Base-by-base conservation (phyloP, 2,113 vertebrate species). In the Brachyhypopomus occidentalis region DNA sequence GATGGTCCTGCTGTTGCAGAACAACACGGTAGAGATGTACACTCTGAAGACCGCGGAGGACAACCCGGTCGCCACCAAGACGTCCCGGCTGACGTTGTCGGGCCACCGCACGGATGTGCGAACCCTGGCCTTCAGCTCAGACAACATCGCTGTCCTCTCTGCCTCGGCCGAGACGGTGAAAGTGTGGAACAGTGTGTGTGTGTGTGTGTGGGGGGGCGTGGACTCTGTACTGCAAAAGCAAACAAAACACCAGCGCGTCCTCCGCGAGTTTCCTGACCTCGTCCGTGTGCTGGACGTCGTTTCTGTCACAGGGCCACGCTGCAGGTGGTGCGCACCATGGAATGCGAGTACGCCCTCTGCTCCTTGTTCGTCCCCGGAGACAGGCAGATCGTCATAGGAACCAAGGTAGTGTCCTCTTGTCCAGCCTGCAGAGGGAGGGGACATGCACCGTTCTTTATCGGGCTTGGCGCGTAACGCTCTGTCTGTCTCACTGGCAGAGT, bases 261-360 rank as follows among this genome's bases (percentile, higher is more conserved):
- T 45, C 41, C 1, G 41, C 5, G 9, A 45, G 6, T 45, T 45
- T 45, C 9, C 9, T 6, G 41, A 45, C 5, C 41, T 45, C 1
- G 30, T 30, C 30, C 30, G n/a, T n/a, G n/a, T n/a, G n/a, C n/a
- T n/a, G n/a, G 2, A 73, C 5, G 45, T 78, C 27, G 63, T 16
- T 11, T 74, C 3, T 64, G 52, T 59, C 12, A 0, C 87, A 99
- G 98, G 83, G 92, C 95, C 0, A 99, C 97, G 0, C 90, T 99
- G 89, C 98, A 99, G 89, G 97, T 98, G 83, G 95, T 99, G 60
- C 95, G 98, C 17, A 99, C 97, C 0, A 96, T 99, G 96, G 89
- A 89, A 2, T 99, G 97, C 9, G 95, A 98, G 0, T 99, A 99
- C 0, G 95, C 97, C 0, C 95, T 99, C 34, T 98, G 96, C 90